A percentile compares a stretch with the other conserved stretches of the same genome.
Evolutionary conservation across 2,888 invertebrate genomes (phyloP).

Genomic region (Chrysina gloriosa): DNA sequence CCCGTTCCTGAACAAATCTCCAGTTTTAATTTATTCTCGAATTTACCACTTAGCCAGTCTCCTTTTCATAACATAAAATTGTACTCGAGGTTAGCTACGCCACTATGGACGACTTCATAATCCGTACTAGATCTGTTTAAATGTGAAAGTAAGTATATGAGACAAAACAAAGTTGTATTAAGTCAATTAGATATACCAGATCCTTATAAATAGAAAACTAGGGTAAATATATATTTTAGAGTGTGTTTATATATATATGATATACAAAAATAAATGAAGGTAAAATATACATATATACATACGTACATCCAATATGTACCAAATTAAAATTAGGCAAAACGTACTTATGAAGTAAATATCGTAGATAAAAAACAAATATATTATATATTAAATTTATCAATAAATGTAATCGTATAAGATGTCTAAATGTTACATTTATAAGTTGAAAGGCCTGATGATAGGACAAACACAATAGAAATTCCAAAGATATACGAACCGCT

Average conservation of each 20-base stretch:
- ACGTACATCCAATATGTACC: neutral
- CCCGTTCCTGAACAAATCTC: too few relatives aligned
- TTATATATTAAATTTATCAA: neutral
- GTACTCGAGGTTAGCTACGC: too few relatives aligned
- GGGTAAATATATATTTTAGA: constrained; percentile 32
- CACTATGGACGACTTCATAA: neutral
- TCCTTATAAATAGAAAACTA: constrained; percentile 17
- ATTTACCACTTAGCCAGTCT: too few relatives aligned
- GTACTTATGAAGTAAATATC: neutral
- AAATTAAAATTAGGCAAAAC: neutral
- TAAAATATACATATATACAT: constrained; percentile 4
- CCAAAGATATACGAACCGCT: too few relatives aligned
- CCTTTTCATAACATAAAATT: too few relatives aligned
- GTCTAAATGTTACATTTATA: too few relatives aligned
- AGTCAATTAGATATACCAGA: constrained; percentile 30
- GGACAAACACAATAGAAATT: too few relatives aligned
- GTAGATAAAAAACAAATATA: neutral
- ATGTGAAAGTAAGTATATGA: neutral
- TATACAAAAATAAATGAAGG: constrained; percentile 7
- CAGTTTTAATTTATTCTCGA: too few relatives aligned
- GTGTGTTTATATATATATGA: constrained; percentile 18
- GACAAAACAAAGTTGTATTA: constrained; percentile 8
- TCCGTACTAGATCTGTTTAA: neutral
- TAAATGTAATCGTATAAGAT: neutral
- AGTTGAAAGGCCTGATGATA: too few relatives aligned